These are phyloP conservation scores for Pyrgilauda ruficollis DNA, from an alignment of 2,113 vertebrate species.

Conservation along the genomic window DNA sequence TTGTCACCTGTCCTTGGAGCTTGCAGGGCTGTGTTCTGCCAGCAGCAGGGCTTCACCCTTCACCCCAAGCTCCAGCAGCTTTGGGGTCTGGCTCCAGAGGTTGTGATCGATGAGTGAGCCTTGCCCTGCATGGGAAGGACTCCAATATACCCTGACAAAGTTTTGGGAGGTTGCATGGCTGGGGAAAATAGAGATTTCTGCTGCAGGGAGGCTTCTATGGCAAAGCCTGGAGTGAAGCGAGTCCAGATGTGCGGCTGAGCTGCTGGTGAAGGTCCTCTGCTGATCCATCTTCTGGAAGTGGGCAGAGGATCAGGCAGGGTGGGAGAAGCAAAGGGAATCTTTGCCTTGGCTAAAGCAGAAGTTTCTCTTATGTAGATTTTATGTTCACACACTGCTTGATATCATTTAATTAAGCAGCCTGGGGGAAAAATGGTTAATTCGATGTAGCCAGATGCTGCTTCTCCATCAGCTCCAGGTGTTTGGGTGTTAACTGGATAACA, in stretches of 20 bases:
- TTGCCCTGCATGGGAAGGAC: rapidly evolving
- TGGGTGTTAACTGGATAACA: not conserved
- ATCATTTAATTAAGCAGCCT: not conserved
- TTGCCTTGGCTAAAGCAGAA: not conserved
- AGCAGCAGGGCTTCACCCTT: not conserved
- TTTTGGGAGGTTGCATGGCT: not conserved
- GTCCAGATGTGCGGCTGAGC: not conserved
- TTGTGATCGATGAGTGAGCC: not conserved
- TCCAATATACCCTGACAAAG: not conserved
- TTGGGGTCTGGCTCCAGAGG: not conserved
- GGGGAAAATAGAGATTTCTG: not conserved
- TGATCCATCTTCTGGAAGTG: not conserved
- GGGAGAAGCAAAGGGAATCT: not conserved
- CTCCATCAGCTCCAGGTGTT: not conserved
- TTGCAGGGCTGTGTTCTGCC: not conserved
- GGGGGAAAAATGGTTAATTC: not conserved
- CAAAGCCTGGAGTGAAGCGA: not conserved
- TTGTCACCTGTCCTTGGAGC: not conserved
- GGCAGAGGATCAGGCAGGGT: not conserved
- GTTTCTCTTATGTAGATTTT: not conserved
- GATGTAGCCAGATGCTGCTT: not conserved
- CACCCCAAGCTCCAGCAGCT: not conserved
- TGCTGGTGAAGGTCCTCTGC: not conserved
- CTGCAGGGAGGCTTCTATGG: not conserved
- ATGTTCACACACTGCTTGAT: not conserved